These are phyloP conservation scores for Trachelus tabidus DNA, from an alignment of 2,888 invertebrate genomes.

Conservation along the genomic window DNA sequence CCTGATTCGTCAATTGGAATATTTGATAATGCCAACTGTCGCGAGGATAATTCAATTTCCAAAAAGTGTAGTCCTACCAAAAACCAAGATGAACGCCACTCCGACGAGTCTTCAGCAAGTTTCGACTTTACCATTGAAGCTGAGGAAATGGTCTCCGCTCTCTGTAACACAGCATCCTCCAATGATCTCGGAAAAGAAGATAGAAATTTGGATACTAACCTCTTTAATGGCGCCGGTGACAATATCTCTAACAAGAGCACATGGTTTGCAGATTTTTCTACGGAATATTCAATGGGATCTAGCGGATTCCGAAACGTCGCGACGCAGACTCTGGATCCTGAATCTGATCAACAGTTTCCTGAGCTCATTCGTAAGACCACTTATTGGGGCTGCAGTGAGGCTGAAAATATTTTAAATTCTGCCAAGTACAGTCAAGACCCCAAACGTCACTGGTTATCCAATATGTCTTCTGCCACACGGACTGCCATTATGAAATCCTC, in stretches of 20 bases:
- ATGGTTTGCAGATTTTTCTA: constrained; percentile 46
- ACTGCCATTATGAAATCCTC: constrained; percentile 56
- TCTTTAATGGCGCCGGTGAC: constrained; percentile 48
- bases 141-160: constrained; percentile 73
- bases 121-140: constrained; percentile 73
- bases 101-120: constrained; percentile 69
- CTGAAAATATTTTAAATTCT: constrained; percentile 47
- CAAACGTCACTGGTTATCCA: constrained; percentile 43
- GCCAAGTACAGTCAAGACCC: constrained; percentile 28
- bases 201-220: constrained; percentile 10
- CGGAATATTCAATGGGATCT: constrained; percentile 26
- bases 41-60: not conserved
- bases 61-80: constrained; percentile 15
- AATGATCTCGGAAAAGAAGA: constrained; percentile 36
- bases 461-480: constrained; percentile 51
- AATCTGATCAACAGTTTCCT: constrained; percentile 37
- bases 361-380: constrained; percentile 50
- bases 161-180: constrained; percentile 68
- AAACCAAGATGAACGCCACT: constrained; percentile 45
- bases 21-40: not conserved
- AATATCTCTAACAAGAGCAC: constrained; percentile 39
- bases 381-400: constrained; percentile 55
- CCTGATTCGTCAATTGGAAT: not conserved
- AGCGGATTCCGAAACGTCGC: constrained; percentile 30
- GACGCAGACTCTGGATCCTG: constrained; percentile 44